These are phyloP conservation scores for Zoanthus solanderi DNA, from an alignment of 92 coral and sea anemone genomes.

Conservation along the genomic window DNA sequence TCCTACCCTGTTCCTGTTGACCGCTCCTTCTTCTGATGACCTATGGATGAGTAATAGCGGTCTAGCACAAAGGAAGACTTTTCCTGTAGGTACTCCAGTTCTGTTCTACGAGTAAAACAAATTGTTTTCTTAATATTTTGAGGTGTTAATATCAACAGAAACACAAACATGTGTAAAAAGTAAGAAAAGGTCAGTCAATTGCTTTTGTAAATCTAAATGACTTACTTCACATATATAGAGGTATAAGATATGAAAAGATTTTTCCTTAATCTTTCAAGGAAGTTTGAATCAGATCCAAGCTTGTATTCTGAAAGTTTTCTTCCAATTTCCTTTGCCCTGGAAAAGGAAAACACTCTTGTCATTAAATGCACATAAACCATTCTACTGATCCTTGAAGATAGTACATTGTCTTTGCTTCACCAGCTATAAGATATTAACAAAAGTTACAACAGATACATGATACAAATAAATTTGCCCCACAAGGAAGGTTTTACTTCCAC, in stretches of 20 bases:
- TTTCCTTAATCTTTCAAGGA: constrained; percentile 90
- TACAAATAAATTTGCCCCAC: no score
- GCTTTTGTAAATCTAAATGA: background rate
- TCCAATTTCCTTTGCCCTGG: constrained; percentile 90
- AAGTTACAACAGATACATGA: no score
- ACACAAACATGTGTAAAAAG: no score
- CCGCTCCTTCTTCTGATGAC: constrained; percentile 89
- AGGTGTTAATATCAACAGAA: background rate
- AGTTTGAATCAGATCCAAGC: constrained; percentile 96
- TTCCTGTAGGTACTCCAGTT: constrained; percentile 82
- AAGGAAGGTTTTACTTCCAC: no score
- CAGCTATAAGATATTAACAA: no score
- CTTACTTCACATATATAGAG: constrained; percentile 78
- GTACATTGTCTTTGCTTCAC: no score
- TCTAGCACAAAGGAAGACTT: constrained; percentile 83
- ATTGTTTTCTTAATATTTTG: background rate
- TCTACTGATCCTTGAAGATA: no score
- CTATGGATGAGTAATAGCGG: constrained; percentile 77
- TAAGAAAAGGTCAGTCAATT: no score
- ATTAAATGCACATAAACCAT: no score
- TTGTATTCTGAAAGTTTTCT: constrained; percentile 91
- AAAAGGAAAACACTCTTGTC: background rate
- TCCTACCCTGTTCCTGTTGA: constrained; percentile 84
- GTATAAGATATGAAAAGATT: constrained; percentile 88
- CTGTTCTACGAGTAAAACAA: constrained; percentile 63